Conservation (phyloP, 1,140 invertebrate species). For the Achatina immaculata region DNA sequence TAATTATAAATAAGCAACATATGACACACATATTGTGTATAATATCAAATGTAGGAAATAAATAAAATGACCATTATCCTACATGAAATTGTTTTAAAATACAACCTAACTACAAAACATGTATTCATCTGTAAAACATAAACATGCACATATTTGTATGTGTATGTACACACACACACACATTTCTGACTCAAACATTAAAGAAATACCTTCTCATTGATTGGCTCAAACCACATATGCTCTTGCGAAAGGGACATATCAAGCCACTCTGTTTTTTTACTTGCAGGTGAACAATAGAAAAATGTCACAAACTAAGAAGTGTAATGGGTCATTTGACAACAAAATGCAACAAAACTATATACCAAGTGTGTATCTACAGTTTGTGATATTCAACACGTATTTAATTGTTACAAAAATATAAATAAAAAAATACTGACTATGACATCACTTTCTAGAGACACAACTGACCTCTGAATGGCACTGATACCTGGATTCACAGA, state of each 20-base stretch:
- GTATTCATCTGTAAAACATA: not conserved
- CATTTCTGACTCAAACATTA: too few species aligned
- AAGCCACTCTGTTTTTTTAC: not conserved
- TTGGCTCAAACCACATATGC: too few species aligned
- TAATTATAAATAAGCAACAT: too few species aligned
- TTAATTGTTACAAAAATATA: not conserved
- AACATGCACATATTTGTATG: too few species aligned
- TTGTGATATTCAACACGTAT: slow-evolving; percentile 12
- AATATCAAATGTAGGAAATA: too few species aligned
- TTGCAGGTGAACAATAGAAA: not conserved
- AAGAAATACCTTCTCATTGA: too few species aligned
- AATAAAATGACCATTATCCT: too few species aligned
- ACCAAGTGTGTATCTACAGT: slow-evolving; percentile 14
- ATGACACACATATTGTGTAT: too few species aligned
- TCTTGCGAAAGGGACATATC: not conserved
- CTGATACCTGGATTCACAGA: slow-evolving; percentile 3
- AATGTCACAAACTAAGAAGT: slow-evolving; percentile 5
- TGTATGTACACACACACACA: too few species aligned
- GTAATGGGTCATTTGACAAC: not conserved
- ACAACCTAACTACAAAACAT: not conserved
- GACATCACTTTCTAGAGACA: slow-evolving; percentile 1
- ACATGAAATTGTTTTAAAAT: too few species aligned
- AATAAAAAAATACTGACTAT: not conserved
- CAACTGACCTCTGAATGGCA: not conserved
- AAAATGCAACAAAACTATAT: slow-evolving; percentile 31